phyloP scores from a whole-genome alignment of 2,888 invertebrate species.

The Dolomedes plantarius region DNA sequence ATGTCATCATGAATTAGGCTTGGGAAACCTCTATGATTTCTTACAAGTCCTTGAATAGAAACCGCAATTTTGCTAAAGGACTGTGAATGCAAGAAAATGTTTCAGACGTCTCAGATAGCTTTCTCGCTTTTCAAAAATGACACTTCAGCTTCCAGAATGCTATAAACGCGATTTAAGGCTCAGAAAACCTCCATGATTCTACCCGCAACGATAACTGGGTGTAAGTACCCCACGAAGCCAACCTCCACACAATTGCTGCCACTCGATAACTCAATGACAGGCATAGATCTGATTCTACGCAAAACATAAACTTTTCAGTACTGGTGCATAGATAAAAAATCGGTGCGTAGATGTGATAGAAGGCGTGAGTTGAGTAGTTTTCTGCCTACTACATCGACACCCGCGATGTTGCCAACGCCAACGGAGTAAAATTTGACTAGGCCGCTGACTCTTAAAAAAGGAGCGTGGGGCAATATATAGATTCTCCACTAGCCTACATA shows the following conservation, averaged over 20 bases:
- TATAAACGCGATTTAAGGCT: no score
- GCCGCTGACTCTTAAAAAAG: neutral
- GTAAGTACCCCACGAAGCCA: neutral
- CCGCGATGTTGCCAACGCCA: slow-evolving; percentile 15
- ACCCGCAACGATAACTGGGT: no score
- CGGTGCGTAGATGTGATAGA: slow-evolving; percentile 19
- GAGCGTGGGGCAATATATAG: slow-evolving; percentile 16
- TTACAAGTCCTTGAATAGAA: no score
- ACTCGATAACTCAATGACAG: slow-evolving; percentile 8
- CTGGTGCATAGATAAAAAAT: neutral
- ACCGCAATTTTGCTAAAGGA: no score
- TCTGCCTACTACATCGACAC: slow-evolving; percentile 1
- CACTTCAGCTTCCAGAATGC: no score
- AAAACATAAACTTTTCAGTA: neutral
- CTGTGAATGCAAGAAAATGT: no score
- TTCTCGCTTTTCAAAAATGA: no score
- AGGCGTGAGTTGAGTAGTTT: slow-evolving; percentile 20
- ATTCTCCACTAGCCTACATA: slow-evolving; percentile 30
- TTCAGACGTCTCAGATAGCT: no score
- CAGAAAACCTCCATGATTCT: no score
- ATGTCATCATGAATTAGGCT: no score
- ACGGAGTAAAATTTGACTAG: neutral
- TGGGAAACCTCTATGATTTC: no score
- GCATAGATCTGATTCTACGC: neutral
- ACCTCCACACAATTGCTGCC: slow-evolving; percentile 4